Base-by-base conservation (phyloP, 1,140 invertebrate genomes). In the Lycorma delicatula region DNA sequence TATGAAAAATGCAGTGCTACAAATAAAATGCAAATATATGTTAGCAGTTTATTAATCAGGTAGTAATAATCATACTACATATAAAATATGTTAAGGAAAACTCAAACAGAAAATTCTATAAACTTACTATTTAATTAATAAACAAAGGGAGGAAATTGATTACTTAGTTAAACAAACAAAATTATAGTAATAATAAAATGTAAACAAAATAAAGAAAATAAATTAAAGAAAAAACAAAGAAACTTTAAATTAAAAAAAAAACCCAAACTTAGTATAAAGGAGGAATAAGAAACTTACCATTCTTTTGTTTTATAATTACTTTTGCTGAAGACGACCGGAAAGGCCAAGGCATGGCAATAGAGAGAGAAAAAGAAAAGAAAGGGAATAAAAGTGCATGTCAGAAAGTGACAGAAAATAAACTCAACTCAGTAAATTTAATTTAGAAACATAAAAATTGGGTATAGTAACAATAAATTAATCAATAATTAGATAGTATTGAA, bases 301-400 rank as follows among this genome's bases (percentile, higher is more conserved):
- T 77, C 67, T 75, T 76, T 75, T 75, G 75, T 75, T 75, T 71
- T 70, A 76, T 70, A 74, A 77, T 74, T 69, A 77, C 73, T 77
- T 77, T 77, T 71, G 75, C 75, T 74, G 75, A 73, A 70, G 74
- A 71, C 75, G 72, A 73, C 72, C 68, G 69, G 70, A 71, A 71
- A 54, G 63, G 49, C 63, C 63, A 64, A 60, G 58, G 63, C 63
- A 64, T 62, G 58, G 58, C 60, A 59, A 64, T 59, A 64, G 58
- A 64, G 56, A 62, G 56, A 64, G 60, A 64, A 38, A 64, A 64
- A 60, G 49, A 62, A 46, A 60, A 63, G 53, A n/a, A 59, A 59
- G 58, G 56, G 60, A 60, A 61, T 65, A 65, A 66, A 64, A 66
- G 60, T 60, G 64, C 56, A 66, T 61, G 62, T 64, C 59, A 63